A percentile compares a stretch with the other conserved stretches of the same genome.
Conservation (phyloP, 2,888 invertebrate genomes). For the Cephus rjabovi region DNA sequence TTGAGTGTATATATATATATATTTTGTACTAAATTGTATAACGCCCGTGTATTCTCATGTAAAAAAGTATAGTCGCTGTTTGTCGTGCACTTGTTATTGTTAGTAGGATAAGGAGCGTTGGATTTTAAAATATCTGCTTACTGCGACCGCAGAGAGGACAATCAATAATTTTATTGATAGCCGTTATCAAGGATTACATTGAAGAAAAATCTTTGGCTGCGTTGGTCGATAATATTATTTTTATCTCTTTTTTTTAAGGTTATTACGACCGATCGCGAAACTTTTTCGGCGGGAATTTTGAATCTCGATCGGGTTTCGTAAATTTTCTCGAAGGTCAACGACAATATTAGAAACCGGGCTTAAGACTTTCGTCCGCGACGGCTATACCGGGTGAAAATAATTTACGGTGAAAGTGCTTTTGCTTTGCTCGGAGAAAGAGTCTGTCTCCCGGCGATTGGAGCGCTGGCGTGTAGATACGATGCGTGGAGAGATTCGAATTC, state of each 20-base stretch:
- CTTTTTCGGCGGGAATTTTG: background rate
- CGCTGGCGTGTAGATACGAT: background rate
- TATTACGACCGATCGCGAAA: background rate
- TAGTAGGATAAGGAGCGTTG: background rate
- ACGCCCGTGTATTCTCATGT: background rate
- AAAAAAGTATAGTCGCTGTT: background rate
- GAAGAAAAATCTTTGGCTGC: background rate
- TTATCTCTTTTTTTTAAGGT: background rate
- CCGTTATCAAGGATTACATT: background rate
- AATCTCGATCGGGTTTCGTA: background rate
- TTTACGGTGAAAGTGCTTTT: conserved; percentile 7
- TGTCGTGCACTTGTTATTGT: background rate
- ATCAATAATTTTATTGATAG: background rate
- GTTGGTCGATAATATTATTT: background rate
- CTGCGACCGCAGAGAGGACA: background rate
- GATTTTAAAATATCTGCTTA: background rate
- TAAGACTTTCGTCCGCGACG: background rate
- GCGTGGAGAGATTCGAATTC: background rate
- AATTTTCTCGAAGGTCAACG: background rate
- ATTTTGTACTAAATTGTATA: background rate
- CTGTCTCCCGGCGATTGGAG: background rate
- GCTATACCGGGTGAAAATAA: background rate
- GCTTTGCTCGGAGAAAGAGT: background rate
- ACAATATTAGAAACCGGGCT: background rate
- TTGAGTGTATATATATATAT: too few species aligned